Percentiles rank a stretch among this genome's conserved stretches.
Evolutionary conservation across 2,113 vertebrate species (phyloP).

Genomic region (Phainopepla nitens): DNA sequence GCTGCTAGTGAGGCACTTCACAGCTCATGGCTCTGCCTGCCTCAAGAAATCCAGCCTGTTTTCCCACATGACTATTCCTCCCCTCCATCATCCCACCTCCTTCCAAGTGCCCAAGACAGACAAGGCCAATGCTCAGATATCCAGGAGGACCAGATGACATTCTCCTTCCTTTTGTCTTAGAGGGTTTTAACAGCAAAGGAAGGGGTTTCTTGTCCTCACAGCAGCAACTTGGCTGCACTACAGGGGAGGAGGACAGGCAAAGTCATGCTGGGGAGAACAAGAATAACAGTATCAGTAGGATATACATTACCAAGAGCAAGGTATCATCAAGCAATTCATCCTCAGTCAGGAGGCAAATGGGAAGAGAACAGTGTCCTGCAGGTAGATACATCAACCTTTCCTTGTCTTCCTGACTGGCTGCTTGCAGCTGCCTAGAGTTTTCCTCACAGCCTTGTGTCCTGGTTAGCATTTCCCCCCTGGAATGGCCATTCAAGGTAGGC

Average conservation of each 20-base stretch:
- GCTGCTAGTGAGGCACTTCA: not conserved
- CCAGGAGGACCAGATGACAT: not conserved
- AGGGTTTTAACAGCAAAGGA: not conserved
- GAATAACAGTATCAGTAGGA: fast-evolving
- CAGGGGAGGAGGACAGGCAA: not conserved
- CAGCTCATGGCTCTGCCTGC: not conserved
- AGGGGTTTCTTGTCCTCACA: not conserved
- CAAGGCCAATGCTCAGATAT: not conserved
- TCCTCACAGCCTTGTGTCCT: not conserved
- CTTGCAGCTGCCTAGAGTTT: not conserved
- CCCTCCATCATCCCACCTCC: not conserved
- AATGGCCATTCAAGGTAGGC: not conserved
- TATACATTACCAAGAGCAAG: not conserved
- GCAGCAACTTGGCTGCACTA: not conserved
- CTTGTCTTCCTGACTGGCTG: not conserved
- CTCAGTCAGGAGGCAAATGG: not conserved
- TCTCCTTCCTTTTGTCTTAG: not conserved
- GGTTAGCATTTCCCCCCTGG: not conserved
- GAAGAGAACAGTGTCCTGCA: not conserved
- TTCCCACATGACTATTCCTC: not conserved
- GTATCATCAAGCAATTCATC: not conserved
- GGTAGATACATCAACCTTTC: not conserved
- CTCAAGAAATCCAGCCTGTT: not conserved
- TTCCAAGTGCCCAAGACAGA: not conserved
- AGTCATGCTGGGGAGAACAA: not conserved